A percentile compares a stretch with the other conserved stretches of the same genome.
phyloP scores from a whole-genome alignment of 2,888 invertebrate species.

The Xestia c-nigrum region DNA sequence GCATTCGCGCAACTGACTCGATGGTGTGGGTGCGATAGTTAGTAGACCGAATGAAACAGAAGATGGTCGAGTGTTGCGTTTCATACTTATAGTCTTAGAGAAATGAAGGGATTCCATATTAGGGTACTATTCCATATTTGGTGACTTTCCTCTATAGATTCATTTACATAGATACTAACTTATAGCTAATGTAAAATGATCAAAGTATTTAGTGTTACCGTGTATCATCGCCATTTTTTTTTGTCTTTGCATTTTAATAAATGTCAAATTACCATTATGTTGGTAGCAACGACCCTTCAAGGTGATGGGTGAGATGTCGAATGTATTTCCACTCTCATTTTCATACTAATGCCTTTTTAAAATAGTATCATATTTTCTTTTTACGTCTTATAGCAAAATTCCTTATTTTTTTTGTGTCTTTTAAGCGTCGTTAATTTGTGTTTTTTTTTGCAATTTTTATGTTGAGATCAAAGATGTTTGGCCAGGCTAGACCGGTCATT shows the following conservation, averaged over 20 bases:
- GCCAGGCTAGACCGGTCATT: conserved; percentile 45
- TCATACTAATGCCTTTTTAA: conserved; percentile 13
- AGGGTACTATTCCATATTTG: no score
- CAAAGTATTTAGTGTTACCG: conserved; percentile 12
- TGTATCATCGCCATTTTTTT: conserved; percentile 12
- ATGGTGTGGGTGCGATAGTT: no score
- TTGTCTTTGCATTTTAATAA: conserved; percentile 11
- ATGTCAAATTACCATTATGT: conserved; percentile 31
- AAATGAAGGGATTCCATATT: no score
- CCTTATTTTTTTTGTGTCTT: conserved; percentile 27
- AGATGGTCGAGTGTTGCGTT: no score
- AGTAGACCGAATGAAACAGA: no score
- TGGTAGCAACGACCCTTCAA: conserved; percentile 46
- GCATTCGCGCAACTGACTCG: no score
- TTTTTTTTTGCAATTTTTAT: conserved; percentile 25
- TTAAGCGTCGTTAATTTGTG: background rate
- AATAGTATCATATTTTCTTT: conserved; percentile 20
- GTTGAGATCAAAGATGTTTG: conserved; percentile 4
- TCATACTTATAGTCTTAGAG: no score
- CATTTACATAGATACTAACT: conserved; percentile 4
- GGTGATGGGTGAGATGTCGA: conserved; percentile 39
- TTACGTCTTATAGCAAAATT: conserved; percentile 3
- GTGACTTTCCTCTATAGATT: no score
- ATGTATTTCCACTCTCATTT: conserved; percentile 38
- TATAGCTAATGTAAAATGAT: background rate